phyloP scores from a whole-genome alignment of 2,113 vertebrate genomes.

The Nipponia nippon region DNA sequence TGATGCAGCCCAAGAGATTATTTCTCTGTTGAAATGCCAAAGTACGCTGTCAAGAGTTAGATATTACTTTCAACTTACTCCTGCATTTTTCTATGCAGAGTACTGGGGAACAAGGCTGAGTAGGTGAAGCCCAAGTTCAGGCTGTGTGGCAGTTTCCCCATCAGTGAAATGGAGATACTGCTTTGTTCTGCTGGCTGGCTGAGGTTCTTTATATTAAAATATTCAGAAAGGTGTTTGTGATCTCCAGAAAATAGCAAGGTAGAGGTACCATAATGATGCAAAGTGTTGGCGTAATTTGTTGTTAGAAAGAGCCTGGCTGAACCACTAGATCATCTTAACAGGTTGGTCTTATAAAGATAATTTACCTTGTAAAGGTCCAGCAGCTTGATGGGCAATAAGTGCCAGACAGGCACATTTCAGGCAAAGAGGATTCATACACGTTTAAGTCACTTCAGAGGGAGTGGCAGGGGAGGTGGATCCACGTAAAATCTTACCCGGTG shows the following conservation, averaged over 20 bases:
- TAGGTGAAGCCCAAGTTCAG: neutral
- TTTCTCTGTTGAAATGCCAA: neutral
- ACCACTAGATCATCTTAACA: neutral
- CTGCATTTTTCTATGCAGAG: neutral
- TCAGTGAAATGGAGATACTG: neutral
- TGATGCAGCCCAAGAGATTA: neutral
- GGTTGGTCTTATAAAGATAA: neutral
- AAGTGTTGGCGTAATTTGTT: neutral
- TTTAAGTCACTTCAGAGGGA: neutral
- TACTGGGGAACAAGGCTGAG: neutral
- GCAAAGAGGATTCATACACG: neutral
- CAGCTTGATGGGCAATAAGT: neutral
- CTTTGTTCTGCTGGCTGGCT: neutral
- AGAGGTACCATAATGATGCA: neutral
- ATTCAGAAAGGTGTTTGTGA: neutral
- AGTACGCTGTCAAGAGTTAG: neutral
- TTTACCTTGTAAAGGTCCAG: neutral
- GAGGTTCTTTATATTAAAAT: neutral
- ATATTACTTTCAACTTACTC: neutral
- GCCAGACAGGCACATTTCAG: neutral
- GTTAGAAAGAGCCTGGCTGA: neutral
- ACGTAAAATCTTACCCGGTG: neutral
- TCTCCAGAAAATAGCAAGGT: neutral
- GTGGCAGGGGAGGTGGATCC: neutral
- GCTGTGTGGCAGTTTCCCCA: neutral